These are phyloP conservation scores for Lobophora halterata DNA, from an alignment of 2,888 invertebrate species.

Conservation along the genomic window DNA sequence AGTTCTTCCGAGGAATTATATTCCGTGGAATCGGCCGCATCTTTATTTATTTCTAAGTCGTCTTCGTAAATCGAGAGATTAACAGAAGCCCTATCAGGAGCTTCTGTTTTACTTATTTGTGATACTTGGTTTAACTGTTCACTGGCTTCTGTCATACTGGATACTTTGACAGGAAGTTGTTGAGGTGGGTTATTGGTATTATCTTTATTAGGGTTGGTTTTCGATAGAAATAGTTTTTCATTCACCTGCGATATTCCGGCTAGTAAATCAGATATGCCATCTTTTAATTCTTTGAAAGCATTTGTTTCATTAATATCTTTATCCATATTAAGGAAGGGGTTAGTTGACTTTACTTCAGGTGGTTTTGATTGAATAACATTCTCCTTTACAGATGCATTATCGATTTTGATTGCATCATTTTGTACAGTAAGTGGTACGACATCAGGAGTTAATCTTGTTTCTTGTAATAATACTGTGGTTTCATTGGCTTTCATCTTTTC, in stretches of 20 bases:
- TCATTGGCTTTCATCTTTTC: slow-evolving; percentile 53
- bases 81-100: slow-evolving; percentile 57
- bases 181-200: slow-evolving; percentile 27
- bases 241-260: slow-evolving; percentile 76
- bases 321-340: slow-evolving; percentile 64
- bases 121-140: slow-evolving; percentile 57
- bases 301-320: slow-evolving; percentile 72
- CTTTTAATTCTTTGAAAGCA: slow-evolving; percentile 74
- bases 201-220: slow-evolving; percentile 39
- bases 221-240: slow-evolving; percentile 66
- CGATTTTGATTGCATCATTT: slow-evolving; percentile 52
- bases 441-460: slow-evolving; percentile 52
- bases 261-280: slow-evolving; percentile 74
- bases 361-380: slow-evolving; percentile 31
- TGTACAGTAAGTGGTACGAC: slow-evolving; percentile 47
- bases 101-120: slow-evolving; percentile 46
- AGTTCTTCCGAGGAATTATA: slow-evolving; percentile 84
- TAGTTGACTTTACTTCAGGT: slow-evolving; percentile 54
- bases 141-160: slow-evolving; percentile 56
- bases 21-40: slow-evolving; percentile 74
- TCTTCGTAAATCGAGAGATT: slow-evolving; percentile 73
- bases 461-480: slow-evolving; percentile 47
- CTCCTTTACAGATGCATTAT: slow-evolving; percentile 32
- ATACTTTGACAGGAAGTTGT: no score
- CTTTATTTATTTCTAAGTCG: slow-evolving; percentile 63